Evolutionary conservation across 2,888 invertebrate genomes (phyloP).

Genomic region (Cephus pulcher): DNA sequence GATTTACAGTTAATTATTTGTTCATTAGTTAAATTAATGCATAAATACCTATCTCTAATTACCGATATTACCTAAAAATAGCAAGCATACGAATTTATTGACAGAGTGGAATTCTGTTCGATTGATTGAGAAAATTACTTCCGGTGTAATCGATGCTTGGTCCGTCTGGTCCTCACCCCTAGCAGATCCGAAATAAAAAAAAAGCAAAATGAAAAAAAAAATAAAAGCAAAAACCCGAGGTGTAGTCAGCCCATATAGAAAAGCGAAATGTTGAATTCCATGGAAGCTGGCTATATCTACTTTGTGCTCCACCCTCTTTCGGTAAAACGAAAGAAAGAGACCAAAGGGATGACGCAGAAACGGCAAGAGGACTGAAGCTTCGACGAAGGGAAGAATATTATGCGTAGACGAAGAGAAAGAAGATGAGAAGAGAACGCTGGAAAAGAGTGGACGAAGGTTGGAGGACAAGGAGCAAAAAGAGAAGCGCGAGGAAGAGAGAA

Average conservation of each 20-base stretch:
- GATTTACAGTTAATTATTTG: neutral
- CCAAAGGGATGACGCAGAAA: slow-evolving; percentile 15
- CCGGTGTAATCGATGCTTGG: too few relatives aligned
- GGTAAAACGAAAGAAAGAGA: slow-evolving; percentile 4
- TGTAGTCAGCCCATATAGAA: too few relatives aligned
- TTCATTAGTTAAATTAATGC: neutral
- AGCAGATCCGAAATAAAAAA: too few relatives aligned
- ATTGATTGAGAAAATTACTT: too few relatives aligned
- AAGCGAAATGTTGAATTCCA: too few relatives aligned
- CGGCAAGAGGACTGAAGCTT: slow-evolving; percentile 20
- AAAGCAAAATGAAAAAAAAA: too few relatives aligned
- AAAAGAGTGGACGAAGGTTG: slow-evolving; percentile 20
- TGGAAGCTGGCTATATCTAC: too few relatives aligned
- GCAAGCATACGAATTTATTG: too few relatives aligned
- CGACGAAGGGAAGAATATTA: slow-evolving; percentile 21
- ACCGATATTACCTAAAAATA: too few relatives aligned
- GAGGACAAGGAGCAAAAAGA: slow-evolving; percentile 21
- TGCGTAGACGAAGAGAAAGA: slow-evolving; percentile 29
- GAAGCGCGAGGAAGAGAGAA: slow-evolving; percentile 9
- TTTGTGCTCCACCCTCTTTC: neutral
- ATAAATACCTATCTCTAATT: neutral
- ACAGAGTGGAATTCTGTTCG: too few relatives aligned
- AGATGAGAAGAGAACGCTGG: slow-evolving; percentile 21
- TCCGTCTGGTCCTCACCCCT: too few relatives aligned
- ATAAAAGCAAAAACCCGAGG: too few relatives aligned